phyloP scores from a whole-genome alignment of 1,140 invertebrate species.

The Halesus radiatus region DNA sequence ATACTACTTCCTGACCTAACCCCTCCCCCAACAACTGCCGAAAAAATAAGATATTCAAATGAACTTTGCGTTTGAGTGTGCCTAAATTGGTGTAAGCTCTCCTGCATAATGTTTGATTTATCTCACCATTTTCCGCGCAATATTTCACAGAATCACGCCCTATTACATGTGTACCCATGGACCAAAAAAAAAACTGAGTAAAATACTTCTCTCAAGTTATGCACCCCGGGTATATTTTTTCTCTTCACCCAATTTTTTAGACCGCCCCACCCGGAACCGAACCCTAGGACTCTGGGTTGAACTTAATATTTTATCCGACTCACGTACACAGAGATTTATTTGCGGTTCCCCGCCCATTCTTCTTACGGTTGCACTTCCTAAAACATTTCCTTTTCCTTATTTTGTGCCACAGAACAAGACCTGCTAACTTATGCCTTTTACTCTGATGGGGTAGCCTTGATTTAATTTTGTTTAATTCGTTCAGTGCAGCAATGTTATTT shows the following conservation, averaged over 20 bases:
- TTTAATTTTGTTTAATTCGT: neutral
- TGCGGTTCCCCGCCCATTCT: constrained; percentile 45
- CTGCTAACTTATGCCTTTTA: constrained; percentile 20
- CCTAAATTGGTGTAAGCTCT: no score
- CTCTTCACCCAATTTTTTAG: constrained; percentile 55
- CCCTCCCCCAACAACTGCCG: no score
- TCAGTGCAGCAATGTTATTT: neutral
- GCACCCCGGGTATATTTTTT: constrained; percentile 54
- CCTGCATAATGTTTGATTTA: no score
- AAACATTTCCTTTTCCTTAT: constrained; percentile 25
- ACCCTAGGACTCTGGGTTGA: neutral
- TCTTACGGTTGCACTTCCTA: constrained; percentile 39
- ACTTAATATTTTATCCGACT: constrained; percentile 54
- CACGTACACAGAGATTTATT: constrained; percentile 55
- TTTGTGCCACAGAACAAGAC: neutral
- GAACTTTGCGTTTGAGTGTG: no score
- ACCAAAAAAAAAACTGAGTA: constrained; percentile 47
- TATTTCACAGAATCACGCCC: constrained; percentile 30
- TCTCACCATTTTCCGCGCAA: constrained; percentile 14
- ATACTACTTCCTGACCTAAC: no score
- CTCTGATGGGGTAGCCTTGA: neutral
- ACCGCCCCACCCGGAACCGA: neutral
- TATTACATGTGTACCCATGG: constrained; percentile 35
- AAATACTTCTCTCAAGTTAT: constrained; percentile 50
- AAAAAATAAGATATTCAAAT: no score